Base-by-base conservation (phyloP, 1,140 invertebrate genomes). In the Panagrolaimus sp. region DNA sequence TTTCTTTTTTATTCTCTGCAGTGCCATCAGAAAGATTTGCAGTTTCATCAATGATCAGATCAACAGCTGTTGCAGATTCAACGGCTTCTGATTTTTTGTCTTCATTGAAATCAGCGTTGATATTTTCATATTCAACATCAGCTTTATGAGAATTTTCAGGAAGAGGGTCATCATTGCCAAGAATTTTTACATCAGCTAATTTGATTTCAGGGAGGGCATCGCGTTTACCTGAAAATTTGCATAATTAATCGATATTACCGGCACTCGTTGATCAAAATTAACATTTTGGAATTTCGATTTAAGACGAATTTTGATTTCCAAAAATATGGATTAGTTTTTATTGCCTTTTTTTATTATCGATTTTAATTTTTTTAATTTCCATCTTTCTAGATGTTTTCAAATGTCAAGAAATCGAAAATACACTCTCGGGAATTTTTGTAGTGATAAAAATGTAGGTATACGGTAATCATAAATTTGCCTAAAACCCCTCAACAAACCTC, bases 81-180 rank as follows among this genome's bases (percentile, higher is more conserved):
- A 38, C 31, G 7, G 31, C 31, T 38, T 38, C 31, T 4, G 16
- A 27, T 23, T 57, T 57, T n/a, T 14, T 11, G 20, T 57, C 51
- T 11, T 25, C 20, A 27, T 57, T 27, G 20, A 57, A 57, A 16
- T 57, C 51, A 5, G 51, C 51, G 13, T 20, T 11, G 9, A 57
- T 20, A 16, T 11, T 57, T 9, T 57, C 51, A 8, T 57, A 57
- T 13, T 57, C 51, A 38, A 38, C 31, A 4, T 38, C 31, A 38
- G 31, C 7, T 38, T 38, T 38, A 7, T 2, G 7, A 38, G 31
- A 38, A 38, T 38, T 2, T 57, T 57, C 51, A 5, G 20, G 51
- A 57, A 57, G 51, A 20, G 51, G 51, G 51, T 57, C 51, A n/a
- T 57, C 51, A 57, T 57, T 57, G n/a, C n/a, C 13, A 16, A 57